Conservation (phyloP, 2,113 vertebrate genomes). For the Circaetus cinerascens region DNA sequence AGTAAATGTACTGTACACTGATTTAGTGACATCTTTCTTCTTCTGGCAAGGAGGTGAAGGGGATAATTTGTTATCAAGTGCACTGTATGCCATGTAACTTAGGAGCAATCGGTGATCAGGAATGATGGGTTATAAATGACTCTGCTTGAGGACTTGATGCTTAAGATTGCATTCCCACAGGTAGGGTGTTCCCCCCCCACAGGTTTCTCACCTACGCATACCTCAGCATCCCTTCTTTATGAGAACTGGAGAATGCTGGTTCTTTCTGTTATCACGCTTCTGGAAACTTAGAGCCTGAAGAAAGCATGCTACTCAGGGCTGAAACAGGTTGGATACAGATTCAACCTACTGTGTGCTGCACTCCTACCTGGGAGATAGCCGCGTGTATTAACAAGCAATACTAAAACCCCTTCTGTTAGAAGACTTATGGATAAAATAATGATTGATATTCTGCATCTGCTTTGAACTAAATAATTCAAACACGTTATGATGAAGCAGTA, state of each 20-base stretch:
- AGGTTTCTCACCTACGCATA: not conserved
- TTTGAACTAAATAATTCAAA: constrained; percentile 2
- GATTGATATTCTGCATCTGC: not conserved
- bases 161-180: not conserved
- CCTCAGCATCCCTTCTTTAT: not conserved
- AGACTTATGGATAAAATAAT: not conserved
- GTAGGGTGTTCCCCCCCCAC: not conserved
- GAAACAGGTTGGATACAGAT: not conserved
- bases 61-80: not conserved
- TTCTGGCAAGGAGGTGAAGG: not conserved
- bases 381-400: not conserved
- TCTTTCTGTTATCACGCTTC: not conserved
- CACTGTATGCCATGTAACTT: not conserved
- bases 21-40: not conserved
- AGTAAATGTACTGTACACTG: not conserved
- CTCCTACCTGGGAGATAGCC: not conserved
- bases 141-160: not conserved
- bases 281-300: not conserved
- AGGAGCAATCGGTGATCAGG: not conserved
- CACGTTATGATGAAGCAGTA: not conserved
- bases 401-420: not conserved
- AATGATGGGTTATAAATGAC: not conserved
- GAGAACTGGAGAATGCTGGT: not conserved
- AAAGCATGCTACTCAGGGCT: not conserved
- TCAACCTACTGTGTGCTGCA: not conserved